Evolutionary conservation across 2,113 vertebrate species (phyloP), one percentile per base, ranked within the genome.

Genomic region (Axis porcinus): DNA sequence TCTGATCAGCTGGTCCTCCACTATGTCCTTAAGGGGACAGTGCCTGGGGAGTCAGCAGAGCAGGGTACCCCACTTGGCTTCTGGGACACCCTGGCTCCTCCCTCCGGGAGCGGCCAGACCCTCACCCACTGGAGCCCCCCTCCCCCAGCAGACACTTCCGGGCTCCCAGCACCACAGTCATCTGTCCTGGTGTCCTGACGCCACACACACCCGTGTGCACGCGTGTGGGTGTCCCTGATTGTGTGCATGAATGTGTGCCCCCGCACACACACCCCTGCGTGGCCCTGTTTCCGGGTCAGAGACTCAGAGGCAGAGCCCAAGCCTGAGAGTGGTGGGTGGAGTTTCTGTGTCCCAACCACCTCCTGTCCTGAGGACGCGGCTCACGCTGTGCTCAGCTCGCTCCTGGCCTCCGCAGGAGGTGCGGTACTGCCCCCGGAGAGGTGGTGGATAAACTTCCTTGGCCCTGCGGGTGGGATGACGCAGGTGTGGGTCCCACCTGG

Each of bases 251-350:
- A 70, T 3, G 1, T 28, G 1, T 13, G n/a, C 1, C 5, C 0
- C 0, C 13, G 27, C 17, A 30, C 2, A 14, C 2, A 5, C 0
- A 3, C 3, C 36, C 3, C 11, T 47, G 25, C 0, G 16, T 2
- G 23, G 7, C 33, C 6, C 4, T 60, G 25, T 9, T 50, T 16
- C 60, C 3, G 2, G 25, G 81, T 21, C 64, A 28, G 79, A 95
- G 91, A 28, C 36, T n/a, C 70, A 54, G 86, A 7, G 43, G 30
- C 55, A 14, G 70, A 82, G 30, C 9, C 10, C 6, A 17, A 47
- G 12, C 45, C 74, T 78, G 43, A 54, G 55, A 40, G 40, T 36
- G 62, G 10, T 7, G 36, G 45, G 60, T 36, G 64, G 52, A 30
- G n/a, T 27, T 7, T 30, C 43, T 2, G 6, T 13, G 50, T 36